A percentile compares a stretch with the other conserved stretches of the same genome.
These are phyloP conservation scores for Chaetophractus vellerosus DNA, from an alignment of 2,797 vertebrate genomes.

Conservation along the genomic window DNA sequence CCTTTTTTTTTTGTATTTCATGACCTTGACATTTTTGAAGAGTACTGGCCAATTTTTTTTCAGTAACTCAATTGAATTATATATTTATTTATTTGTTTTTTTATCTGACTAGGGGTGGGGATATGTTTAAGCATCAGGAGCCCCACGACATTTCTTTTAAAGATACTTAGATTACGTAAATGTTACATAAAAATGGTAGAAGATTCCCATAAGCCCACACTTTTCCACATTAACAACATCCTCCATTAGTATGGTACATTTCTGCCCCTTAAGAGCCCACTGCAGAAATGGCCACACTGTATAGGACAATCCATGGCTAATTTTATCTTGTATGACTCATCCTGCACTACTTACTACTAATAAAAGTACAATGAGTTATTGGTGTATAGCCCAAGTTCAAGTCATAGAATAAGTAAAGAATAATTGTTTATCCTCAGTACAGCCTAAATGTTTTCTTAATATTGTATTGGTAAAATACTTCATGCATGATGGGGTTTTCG, in stretches of 20 bases:
- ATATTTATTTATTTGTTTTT: too few relatives aligned
- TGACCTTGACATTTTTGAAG: too few relatives aligned
- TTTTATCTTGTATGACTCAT: background rate
- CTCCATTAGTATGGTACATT: too few relatives aligned
- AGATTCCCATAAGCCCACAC: background rate
- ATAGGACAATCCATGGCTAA: background rate
- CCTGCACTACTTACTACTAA: slow-evolving; percentile 56
- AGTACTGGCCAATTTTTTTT: too few relatives aligned
- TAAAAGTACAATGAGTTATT: slow-evolving; percentile 68
- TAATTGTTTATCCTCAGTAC: slow-evolving; percentile 67
- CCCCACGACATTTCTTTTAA: too few relatives aligned
- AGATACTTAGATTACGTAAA: too few relatives aligned
- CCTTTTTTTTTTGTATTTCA: too few relatives aligned
- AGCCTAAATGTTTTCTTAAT: slow-evolving; percentile 82
- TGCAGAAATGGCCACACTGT: background rate
- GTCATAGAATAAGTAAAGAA: slow-evolving; percentile 71
- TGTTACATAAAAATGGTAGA: too few relatives aligned
- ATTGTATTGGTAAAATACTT: slow-evolving; percentile 85
- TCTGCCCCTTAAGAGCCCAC: background rate
- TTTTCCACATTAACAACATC: background rate
- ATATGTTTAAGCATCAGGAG: too few relatives aligned
- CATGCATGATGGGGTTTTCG: slow-evolving; percentile 66
- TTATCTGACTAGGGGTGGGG: too few relatives aligned
- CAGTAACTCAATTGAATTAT: too few relatives aligned
- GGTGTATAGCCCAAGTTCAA: slow-evolving; percentile 62